Percentiles rank a stretch among this genome's conserved stretches.
These are phyloP conservation scores for Piaya cayana DNA, from an alignment of 2,113 vertebrate species.

Conservation along the genomic window DNA sequence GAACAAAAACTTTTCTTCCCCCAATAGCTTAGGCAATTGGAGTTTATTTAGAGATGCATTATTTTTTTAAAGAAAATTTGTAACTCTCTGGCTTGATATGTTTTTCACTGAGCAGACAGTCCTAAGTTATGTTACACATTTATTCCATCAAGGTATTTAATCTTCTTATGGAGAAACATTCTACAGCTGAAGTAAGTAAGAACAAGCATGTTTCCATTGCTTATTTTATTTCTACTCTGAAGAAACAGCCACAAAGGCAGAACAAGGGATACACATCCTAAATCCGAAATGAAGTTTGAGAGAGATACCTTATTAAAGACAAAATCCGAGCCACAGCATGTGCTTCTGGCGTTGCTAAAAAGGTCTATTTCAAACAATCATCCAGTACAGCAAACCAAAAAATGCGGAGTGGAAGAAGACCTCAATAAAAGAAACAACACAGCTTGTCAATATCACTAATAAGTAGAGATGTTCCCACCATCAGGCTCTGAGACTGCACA, in stretches of 20 bases:
- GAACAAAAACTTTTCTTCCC: background rate
- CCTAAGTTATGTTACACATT: background rate
- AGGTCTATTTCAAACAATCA: background rate
- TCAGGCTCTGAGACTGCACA: background rate
- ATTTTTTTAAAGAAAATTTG: background rate
- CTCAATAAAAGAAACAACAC: background rate
- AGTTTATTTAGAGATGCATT: background rate
- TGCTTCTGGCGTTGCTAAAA: background rate
- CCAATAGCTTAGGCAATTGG: background rate
- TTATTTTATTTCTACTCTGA: background rate
- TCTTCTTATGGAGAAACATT: background rate
- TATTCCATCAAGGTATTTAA: background rate
- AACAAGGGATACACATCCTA: background rate
- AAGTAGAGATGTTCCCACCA: background rate
- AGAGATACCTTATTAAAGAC: background rate
- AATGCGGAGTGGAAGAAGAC: background rate
- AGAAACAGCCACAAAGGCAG: background rate
- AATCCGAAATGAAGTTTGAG: background rate
- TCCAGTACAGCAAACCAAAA: background rate
- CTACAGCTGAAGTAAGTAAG: background rate
- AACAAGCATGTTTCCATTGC: background rate
- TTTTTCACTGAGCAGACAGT: background rate
- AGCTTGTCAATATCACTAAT: background rate
- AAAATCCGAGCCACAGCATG: background rate
- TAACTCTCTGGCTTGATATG: background rate